Percentiles rank a stretch among this genome's conserved stretches.
Evolutionary conservation across 2,888 invertebrate genomes (phyloP).

Genomic region (Chrysotoxum bicinctum): DNA sequence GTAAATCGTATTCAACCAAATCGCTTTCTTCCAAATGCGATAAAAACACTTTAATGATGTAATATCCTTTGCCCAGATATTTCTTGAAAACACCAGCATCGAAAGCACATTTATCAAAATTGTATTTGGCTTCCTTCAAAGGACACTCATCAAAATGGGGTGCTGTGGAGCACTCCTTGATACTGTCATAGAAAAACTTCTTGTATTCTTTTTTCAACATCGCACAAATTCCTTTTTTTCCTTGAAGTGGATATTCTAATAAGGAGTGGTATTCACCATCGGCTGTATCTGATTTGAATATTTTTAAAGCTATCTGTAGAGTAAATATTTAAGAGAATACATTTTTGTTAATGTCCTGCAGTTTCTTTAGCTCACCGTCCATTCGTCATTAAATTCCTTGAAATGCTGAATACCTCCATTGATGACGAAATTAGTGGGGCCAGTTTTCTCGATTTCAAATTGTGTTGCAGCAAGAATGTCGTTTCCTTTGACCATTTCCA

Average conservation of each 20-base stretch:
- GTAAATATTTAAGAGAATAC: neutral
- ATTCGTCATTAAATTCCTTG: constrained; percentile 75
- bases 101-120: constrained; percentile 75
- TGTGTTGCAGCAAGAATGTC: constrained; percentile 71
- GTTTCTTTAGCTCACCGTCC: constrained; percentile 74
- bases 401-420: constrained; percentile 75
- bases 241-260: constrained; percentile 57
- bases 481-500: constrained; percentile 69
- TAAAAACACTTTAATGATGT: constrained; percentile 68
- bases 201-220: constrained; percentile 75
- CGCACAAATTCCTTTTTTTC: constrained; percentile 73
- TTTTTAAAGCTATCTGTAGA: constrained; percentile 72
- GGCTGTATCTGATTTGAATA: constrained; percentile 46
- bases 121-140: constrained; percentile 73
- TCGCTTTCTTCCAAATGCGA: constrained; percentile 62
- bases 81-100: constrained; percentile 72
- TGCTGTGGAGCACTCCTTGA: constrained; percentile 77
- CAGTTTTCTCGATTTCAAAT: constrained; percentile 73
- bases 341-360: neutral
- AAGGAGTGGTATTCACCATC: constrained; percentile 71
- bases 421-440: constrained; percentile 68
- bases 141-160: constrained; percentile 77
- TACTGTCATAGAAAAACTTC: constrained; percentile 75
- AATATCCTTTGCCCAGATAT: constrained; percentile 74
- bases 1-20: constrained; percentile 73